Base-by-base conservation (phyloP, 2,888 invertebrate genomes). In the Steromphala cineraria region DNA sequence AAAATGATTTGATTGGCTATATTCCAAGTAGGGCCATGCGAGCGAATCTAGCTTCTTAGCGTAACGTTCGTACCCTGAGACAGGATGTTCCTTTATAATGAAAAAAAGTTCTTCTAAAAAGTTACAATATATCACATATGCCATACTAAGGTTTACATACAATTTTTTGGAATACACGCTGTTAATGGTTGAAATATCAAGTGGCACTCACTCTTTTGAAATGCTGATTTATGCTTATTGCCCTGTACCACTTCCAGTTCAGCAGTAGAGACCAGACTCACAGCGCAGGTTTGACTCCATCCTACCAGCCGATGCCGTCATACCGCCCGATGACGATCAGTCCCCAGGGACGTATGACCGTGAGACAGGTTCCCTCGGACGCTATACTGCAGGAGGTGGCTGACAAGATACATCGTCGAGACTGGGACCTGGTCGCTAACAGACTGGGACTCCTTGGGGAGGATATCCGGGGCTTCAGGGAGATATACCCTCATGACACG, bases 351-450 rank as follows among this genome's bases (percentile, higher is more conserved):
- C 75, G 75, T 52, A 40, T 75, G 75, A 52, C 79, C n/a, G 67
- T 79, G n/a, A 71, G 53, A 4, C 83, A 86, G 53, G 79, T 89
- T 28, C 90, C 90, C 0, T 86, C 90, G n/a, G 91, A 91, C 74
- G 77, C 76, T 7, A 82, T 89, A 7, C 85, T 92, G 19, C 79
- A 85, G 67, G 89, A 89, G 36, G 87, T 91, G 1, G 88, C 91
- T 2, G 88, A 88, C 36, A 89, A 87, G 78, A 88, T 91, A 19
- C 83, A 88, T 82, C 87, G 80, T 78, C 83, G 89, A 75, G 91
- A 91, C 83, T 90, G 91, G 90, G 85, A 87, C 19, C 81, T 89
- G 19, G 83, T 91, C 24, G 91, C 89, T 28, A 91, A 91, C 80
- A 88, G 86, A 75, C 87, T 91, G 15, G 90, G 89, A 0, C 88